Base-by-base conservation (phyloP, 2,888 invertebrate genomes). In the Orthosia incerta region DNA sequence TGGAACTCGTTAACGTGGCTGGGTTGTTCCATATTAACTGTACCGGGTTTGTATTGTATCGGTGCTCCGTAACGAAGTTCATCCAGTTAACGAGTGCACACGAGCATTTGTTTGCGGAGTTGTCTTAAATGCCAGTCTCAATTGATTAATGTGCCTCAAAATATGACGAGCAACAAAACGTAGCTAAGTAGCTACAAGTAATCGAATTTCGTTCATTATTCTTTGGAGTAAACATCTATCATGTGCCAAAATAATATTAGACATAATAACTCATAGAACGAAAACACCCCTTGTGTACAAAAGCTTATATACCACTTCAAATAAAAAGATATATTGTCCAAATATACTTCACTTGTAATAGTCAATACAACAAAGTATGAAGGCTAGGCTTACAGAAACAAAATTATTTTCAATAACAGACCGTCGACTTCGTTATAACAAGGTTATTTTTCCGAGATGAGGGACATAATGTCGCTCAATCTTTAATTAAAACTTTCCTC, bases 401-500 rank as follows among this genome's bases (percentile, higher is more conserved):
- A 86, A 84, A 86, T 87, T 86, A 89, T 90, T 90, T 90, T 90
- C 88, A 89, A 90, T 89, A 91, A 89, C 89, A 85, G 86, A 88
- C 84, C 75, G 81, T 80, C 75, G 83, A 70, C 87, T 86, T 89
- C 84, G 82, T 88, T 86, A 86, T 91, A 91, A 91, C 89, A 87
- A 90, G 89, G 88, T 88, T 89, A 88, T 91, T 92, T 92, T 91
- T 89, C 83, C 75, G 76, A 89, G 86, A 90, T 84, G 88, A 88
- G 85, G 87, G 89, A 91, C 89, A 90, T 90, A 89, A 93, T 91
- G 91, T 92, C 92, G 88, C 89, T 90, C 91, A 92, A 92, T 93
- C 89, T 94, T 94, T 93, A 94, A 94, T 94, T 94, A 94, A 94
- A 95, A 94, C 90, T 94, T 94, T 91, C 84, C 79, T 84, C 88